Evolutionary conservation across 1,140 invertebrate genomes (phyloP), one percentile per base, ranked within the genome.

Genomic region (Drosophila rhopaloa): DNA sequence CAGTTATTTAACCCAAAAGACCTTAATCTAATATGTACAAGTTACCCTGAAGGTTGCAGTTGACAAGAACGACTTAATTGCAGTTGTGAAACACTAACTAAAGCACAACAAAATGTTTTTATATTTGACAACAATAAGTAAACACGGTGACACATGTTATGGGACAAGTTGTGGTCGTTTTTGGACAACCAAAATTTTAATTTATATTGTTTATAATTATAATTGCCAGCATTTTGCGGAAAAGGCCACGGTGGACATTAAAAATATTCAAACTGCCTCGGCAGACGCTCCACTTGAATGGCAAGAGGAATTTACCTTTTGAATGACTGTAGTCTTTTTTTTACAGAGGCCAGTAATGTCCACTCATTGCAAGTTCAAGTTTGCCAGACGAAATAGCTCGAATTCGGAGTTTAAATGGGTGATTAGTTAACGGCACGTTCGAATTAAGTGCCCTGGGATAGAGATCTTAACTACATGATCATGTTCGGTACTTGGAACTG

Each of bases 151-250:
- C 70, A 75, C 67, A 57, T 71, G 68, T 63, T 72, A 53, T 75
- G 44, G 54, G 38, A 75, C 80, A 46, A 60, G 75, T 66, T 77
- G 73, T 62, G 50, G 46, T 67, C 47, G 80, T 58, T 56, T 70
- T 44, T 41, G 55, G 60, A 48, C 71, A 81, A 60, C 37, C 65
- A 79, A 85, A 88, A 76, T 88, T 76, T 76, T 79, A 76, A 66
- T 73, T 75, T 89, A 77, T 83, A 80, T 83, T 77, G 76, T 66
- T 88, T 88, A 77, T 80, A 88, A 88, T 89, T 88, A 88, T 88
- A 80, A 89, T 89, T 89, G 65, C 53, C 62, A 82, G 56, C 66
- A 35, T 82, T 60, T 76, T 76, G 58, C 50, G 73, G 51, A 76
- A 88, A 89, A 88, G 83, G 83, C 77, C 83, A 88, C 67, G 37